Base-by-base conservation (phyloP, 2,113 vertebrate species). In the Actenoides hombroni region DNA sequence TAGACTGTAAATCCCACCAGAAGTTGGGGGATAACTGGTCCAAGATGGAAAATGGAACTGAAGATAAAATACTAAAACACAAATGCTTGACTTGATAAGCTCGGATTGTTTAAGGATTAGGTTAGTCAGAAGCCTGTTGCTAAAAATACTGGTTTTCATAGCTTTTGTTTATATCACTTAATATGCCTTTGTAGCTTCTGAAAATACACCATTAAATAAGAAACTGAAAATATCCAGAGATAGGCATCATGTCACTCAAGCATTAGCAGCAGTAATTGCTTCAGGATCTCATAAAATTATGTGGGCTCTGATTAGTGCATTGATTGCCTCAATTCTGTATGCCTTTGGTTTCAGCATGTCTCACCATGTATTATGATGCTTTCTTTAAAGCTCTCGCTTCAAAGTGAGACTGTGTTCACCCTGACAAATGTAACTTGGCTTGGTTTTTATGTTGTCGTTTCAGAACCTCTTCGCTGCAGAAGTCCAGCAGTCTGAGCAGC, bases 401-500 rank as follows among this genome's bases (percentile, higher is more conserved):
- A 57, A n/a, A 57, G 56, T 57, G 15, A 64, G 69, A 57, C 5
- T 6, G 2, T 51, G 6, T 77, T 48, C 89, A 5, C 78, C n/a
- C 63, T 51, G 20, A 51, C 37, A 77, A 59, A 26, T 51, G 10
- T 61, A 73, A 89, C 39, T 82, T 51, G 70, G 25, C 86, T 92
- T 80, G 25, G 25, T 7, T 77, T 95, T 95, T 29, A 49, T 96
- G 5, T 83, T 28, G 2, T 96, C 49, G 18, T 98, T 98, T 67
- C 97, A 99, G 98, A 95, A 94, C 79, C 67, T 96, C 97, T 64
- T 97, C 97, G 1, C 84, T 97, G 59, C 95, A 97, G 29, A 99
- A 98, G 88, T 98, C 98, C 42, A 98, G 95, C 95, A 99, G 98
- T 84, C 97, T 98, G 92, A 98, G 97, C 54, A 98, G 97, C 85